Evolutionary conservation across 1,140 invertebrate species (phyloP), one percentile per base, ranked within the genome.

Genomic region (Eriosoma lanigerum): DNA sequence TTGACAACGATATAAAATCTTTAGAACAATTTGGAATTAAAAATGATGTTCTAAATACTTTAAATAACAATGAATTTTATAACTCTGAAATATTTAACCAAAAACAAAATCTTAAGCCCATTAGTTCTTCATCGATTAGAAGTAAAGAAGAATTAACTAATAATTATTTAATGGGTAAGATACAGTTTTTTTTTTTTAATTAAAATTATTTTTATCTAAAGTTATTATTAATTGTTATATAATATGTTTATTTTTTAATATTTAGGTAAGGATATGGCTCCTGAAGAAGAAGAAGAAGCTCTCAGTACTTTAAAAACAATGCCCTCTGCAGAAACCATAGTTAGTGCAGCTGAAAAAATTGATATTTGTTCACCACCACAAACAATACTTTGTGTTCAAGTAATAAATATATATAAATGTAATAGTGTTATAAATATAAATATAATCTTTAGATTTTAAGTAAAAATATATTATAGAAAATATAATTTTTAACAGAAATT

Each of bases 131-230:
- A 29, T 62, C 54, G 12, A 48, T 26, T 58, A 60, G 26, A 60
- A 60, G 75, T 29, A 78, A 60, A 62, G 75, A 78, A 60, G 75
- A 78, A 58, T n/a, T 78, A 24, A 62, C 54, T 46, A 62, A 56
- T 60, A 32, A 78, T 78, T 78, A 78, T 78, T 78, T 78, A 78
- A 46, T 78, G 54, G 75, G 54, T 78, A 60, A 21, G 24, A 48
- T 26, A 62, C 44, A 46, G 3, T 62, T 58, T 60, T 26, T 26
- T 12, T 60, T 46, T 38, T 75, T n/a, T 8, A 10, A 1, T 54
- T 26, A 17, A 29, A 15, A 56, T 10, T 64, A n/a, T 19, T 64
- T 64, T n/a, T 56, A 52, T 52, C 19, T 19, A 52, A 52, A 52
- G 4, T n/a, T 52, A 1, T 5, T 52, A 21, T 24, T 46, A 24